Base-by-base conservation (phyloP, 2,797 vertebrate species). In the Crocodylus rhombifer region DNA sequence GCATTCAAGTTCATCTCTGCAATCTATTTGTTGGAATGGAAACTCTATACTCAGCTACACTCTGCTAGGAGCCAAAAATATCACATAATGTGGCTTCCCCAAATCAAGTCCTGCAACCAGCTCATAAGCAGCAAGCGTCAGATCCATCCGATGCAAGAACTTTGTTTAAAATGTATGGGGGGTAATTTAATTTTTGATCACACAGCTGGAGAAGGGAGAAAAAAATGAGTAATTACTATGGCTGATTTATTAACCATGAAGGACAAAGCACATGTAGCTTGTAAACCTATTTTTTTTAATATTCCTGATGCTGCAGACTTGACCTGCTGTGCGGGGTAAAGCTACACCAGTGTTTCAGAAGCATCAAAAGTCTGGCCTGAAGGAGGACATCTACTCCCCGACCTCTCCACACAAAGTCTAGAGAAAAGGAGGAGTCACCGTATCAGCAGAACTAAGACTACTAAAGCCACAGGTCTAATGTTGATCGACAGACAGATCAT, bases 1-100 rank as follows among this genome's bases (percentile, higher is more conserved):
- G 55, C 0, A 0, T 12, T n/a, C 62, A 2, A 62, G 5, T 63
- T 28, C 12, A 30, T 3, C 73, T 5, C 73, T 42, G 63, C 75
- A 33, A 56, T 28, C 33, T 12, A 10, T 2, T 36, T 6, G 6
- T 14, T 28, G 56, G 11, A 7, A 15, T 5, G 56, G 56, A 36
- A 67, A 58, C 62, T 55, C 33, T 1, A 5, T 1, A 0, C 75
- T 14, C 3, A 0, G 57, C 14, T 1, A 55, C 76, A n/a, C 36
- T 14, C 77, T 6, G 42, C 58, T 64, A 33, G 56, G 56, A 80
- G 61, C 42, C 56, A 55, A 8, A n/a, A 4, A 18, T 8, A 51
- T 51, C 30, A 0, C 13, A 1, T 9, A 80, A 64, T 14, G 33
- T 30, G 36, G 6, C 9, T 23, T 51, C 78, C 26, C 26, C 1